Conservation (phyloP, 1,140 invertebrate species). For the Bombyx mandarina region DNA sequence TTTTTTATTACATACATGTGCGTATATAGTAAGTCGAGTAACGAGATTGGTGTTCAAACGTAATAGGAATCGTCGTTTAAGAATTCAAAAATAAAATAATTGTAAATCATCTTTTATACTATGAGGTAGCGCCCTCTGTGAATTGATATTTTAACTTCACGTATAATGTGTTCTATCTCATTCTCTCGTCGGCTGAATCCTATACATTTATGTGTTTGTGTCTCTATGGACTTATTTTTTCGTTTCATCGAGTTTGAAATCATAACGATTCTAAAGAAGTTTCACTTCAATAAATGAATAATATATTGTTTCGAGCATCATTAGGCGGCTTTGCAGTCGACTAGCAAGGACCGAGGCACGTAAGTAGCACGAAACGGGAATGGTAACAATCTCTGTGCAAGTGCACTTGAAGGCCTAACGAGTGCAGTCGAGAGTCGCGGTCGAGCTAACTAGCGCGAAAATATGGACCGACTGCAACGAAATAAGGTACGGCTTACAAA, state of each 20-base stretch:
- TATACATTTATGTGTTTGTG: too few relatives aligned
- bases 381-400: conserved; percentile 40
- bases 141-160: too few relatives aligned
- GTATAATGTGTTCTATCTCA: too few relatives aligned
- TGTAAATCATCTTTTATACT: too few relatives aligned
- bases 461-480: conserved; percentile 6
- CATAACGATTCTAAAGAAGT: too few relatives aligned
- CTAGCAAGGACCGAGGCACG: neutral
- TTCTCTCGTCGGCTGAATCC: too few relatives aligned
- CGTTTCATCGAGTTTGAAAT: too few relatives aligned
- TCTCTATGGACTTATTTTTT: too few relatives aligned
- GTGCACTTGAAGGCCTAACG: conserved; percentile 34
- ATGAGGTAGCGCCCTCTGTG: too few relatives aligned
- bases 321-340: conserved; percentile 15
- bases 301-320: conserved; percentile 18
- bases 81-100: neutral
- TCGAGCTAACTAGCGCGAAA: conserved; percentile 31
- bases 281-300: neutral
- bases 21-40: too few relatives aligned
- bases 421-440: conserved; percentile 37
- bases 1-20: too few relatives aligned
- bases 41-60: neutral
- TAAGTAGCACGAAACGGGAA: conserved; percentile 16
- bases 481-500: neutral
- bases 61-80: neutral